phyloP scores from a whole-genome alignment of 2,888 invertebrate genomes.

The Punctoribates punctum region DNA sequence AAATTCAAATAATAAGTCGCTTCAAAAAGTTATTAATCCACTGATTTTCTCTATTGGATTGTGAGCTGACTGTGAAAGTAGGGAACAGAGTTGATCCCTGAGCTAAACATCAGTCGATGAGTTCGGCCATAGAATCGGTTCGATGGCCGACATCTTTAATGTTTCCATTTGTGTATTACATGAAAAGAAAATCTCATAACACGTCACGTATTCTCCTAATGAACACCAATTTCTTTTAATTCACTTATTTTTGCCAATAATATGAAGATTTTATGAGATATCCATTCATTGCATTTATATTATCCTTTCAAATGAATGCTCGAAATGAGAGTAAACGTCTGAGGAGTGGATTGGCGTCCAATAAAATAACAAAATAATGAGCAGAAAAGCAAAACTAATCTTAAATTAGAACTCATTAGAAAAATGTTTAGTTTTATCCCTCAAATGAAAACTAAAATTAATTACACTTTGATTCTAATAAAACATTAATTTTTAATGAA shows the following conservation, averaged over 20 bases:
- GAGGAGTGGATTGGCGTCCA: background rate
- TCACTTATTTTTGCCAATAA: background rate
- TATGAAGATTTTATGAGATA: background rate
- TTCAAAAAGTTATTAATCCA: too few species aligned
- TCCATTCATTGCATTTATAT: background rate
- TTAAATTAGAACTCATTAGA: constrained; percentile 6
- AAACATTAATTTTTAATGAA: constrained; percentile 3
- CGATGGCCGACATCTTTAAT: background rate
- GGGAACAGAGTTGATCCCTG: too few species aligned
- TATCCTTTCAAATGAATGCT: background rate
- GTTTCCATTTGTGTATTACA: constrained; percentile 12
- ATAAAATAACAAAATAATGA: background rate
- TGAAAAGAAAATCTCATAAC: constrained; percentile 16
- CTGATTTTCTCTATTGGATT: too few species aligned
- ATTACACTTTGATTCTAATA: background rate
- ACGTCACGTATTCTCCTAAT: constrained; percentile 10
- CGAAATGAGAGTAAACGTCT: too few species aligned
- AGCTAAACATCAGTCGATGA: background rate
- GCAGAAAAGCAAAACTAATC: background rate
- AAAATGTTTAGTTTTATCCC: background rate
- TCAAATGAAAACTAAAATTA: background rate
- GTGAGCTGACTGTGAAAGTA: too few species aligned
- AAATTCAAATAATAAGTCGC: too few species aligned
- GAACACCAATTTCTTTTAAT: constrained; percentile 3
- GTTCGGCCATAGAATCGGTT: background rate